Evolutionary conservation across 2,797 vertebrate species (phyloP).

Genomic region (Acanthurus lineatus): DNA sequence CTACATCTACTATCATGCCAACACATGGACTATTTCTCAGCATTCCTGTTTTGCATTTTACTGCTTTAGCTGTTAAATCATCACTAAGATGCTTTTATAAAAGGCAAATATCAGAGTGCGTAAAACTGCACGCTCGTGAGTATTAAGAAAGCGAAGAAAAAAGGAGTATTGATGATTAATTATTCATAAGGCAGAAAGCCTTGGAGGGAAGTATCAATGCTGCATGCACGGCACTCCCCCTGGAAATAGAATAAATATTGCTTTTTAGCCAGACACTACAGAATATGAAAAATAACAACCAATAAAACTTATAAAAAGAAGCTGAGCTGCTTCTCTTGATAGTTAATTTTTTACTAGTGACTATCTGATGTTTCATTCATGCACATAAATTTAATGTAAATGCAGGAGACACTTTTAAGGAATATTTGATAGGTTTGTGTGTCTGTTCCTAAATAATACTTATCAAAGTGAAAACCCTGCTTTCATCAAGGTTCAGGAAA

Average conservation of each 20-base stretch:
- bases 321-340: slow-evolving; percentile 19
- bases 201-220: slow-evolving; percentile 41
- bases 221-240: slow-evolving; percentile 19
- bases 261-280: slow-evolving; percentile 31
- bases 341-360: slow-evolving; percentile 15
- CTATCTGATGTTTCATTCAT: slow-evolving; percentile 19
- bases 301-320: not conserved
- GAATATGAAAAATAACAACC: not conserved
- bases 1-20: slow-evolving; percentile 30
- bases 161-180: slow-evolving; percentile 67
- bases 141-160: slow-evolving; percentile 41
- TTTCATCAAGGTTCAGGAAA: too few relatives aligned
- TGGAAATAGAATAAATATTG: slow-evolving; percentile 51
- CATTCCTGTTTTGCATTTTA: slow-evolving; percentile 18
- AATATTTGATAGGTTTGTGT: not conserved
- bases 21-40: slow-evolving; percentile 45
- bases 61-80: slow-evolving; percentile 2
- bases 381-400: slow-evolving; percentile 19
- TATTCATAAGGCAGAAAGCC: slow-evolving; percentile 60
- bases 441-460: slow-evolving; percentile 19
- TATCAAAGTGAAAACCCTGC: not conserved
- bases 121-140: slow-evolving; percentile 22
- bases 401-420: slow-evolving; percentile 14
- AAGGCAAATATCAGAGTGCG: slow-evolving; percentile 5
- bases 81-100: slow-evolving; percentile 27